Base-by-base conservation (phyloP, 2,113 vertebrate genomes). In the Alexandromys fortis region DNA sequence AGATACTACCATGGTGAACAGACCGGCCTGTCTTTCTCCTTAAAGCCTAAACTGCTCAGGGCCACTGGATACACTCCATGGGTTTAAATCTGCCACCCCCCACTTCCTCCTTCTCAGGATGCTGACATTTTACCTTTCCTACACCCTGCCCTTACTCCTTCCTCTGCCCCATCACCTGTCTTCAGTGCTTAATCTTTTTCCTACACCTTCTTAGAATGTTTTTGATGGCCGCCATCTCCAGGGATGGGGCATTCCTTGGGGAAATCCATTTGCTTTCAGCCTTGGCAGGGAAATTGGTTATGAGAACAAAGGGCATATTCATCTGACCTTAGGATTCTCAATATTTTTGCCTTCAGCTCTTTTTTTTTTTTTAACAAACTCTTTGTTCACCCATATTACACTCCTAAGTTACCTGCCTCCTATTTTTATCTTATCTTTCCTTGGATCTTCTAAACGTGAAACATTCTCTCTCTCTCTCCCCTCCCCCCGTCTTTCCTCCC, bases 271-370 rank as follows among this genome's bases (percentile, higher is more conserved):
- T 92, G 94, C 77, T 85, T 95, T 97, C 91, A 89, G 82, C 70
- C 78, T 97, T 97, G 96, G 96, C 97, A 97, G 78, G 68, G 75
- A 96, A 89, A 8, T 92, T 90, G 93, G 61, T 86, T 94, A 75
- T 42, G 9, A 94, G 92, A 97, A 98, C 97, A 98, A 98, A 98
- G 83, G 8, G 47, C 47, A 86, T 91, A 98, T 98, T 98, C 97
- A 97, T 96, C 30, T 17, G 55, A 86, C 86, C 75, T 90, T 89
- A 91, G 82, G 77, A 94, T 95, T 92, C 82, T 94, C 49, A 55
- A 96, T 95, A 81, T 89, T 85, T 94, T 96, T 98, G 90, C 91
- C 86, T 91, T 97, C 79, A 97, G 89, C 88, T 96, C 72, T 96
- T 70, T 94, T 70, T 94, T 96, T 49, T 96, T 70, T 94, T 90